Conservation (phyloP, 2,113 vertebrate genomes). For the Phyllopteryx taeniolatus region DNA sequence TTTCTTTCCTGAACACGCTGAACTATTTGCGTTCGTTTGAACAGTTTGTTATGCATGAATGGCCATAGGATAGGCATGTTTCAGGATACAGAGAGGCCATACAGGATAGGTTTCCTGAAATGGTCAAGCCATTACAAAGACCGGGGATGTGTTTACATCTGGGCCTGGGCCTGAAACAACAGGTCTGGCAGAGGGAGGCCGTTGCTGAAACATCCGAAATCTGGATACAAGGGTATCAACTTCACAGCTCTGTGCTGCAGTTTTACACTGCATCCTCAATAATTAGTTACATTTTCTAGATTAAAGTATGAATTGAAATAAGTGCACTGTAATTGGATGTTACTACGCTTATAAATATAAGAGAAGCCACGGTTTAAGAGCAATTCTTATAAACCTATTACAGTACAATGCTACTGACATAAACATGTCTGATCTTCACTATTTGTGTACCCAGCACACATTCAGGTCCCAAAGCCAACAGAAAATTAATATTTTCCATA, state of each 20-base stretch:
- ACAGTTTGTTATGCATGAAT: slow-evolving; percentile 61
- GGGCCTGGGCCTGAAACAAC: slow-evolving; percentile 75
- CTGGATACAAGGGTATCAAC: slow-evolving; percentile 62
- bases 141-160: slow-evolving; percentile 78
- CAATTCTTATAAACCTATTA: too few relatives aligned
- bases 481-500: slow-evolving; percentile 7
- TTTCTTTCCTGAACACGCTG: slow-evolving; percentile 59
- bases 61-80: slow-evolving; percentile 67
- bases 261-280: slow-evolving; percentile 33
- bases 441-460: slow-evolving; percentile 5
- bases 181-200: slow-evolving; percentile 67
- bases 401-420: neutral
- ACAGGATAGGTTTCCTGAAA: slow-evolving; percentile 73
- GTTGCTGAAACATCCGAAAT: slow-evolving; percentile 64
- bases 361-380: too few relatives aligned
- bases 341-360: neutral
- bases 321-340: neutral
- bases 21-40: slow-evolving; percentile 74
- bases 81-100: slow-evolving; percentile 62
- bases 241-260: slow-evolving; percentile 42
- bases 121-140: slow-evolving; percentile 70
- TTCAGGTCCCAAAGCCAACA: neutral
- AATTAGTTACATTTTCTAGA: neutral
- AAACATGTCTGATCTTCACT: neutral
- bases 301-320: neutral